Percentiles rank a stretch among this genome's conserved stretches.
Evolutionary conservation across 2,113 vertebrate genomes (phyloP).

Genomic region (Pionites leucogaster): DNA sequence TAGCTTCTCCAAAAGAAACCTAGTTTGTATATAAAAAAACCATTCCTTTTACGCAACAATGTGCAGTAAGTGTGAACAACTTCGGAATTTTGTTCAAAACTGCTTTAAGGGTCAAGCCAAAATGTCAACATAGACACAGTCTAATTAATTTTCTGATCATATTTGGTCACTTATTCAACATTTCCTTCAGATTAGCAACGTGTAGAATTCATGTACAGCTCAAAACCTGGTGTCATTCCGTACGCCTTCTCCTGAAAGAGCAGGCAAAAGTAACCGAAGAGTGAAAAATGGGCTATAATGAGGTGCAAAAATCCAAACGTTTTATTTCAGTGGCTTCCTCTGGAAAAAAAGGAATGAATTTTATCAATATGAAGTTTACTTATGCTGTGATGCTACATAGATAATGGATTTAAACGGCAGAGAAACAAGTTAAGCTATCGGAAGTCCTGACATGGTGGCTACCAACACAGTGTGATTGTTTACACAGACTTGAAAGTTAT

Average conservation of each 20-base stretch:
- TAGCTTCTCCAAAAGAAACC: neutral
- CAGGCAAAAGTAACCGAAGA: neutral
- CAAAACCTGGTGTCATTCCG: neutral
- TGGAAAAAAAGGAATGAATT: neutral
- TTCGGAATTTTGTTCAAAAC: neutral
- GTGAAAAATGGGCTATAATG: neutral
- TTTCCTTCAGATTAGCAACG: neutral
- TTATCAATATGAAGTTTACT: neutral
- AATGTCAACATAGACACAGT: neutral
- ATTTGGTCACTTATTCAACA: neutral
- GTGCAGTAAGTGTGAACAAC: neutral
- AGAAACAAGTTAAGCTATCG: neutral
- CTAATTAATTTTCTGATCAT: neutral
- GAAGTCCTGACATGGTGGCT: neutral
- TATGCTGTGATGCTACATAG: neutral
- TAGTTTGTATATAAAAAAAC: neutral
- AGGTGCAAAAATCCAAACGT: neutral
- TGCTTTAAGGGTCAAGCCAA: neutral
- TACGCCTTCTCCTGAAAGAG: neutral
- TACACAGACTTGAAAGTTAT: neutral
- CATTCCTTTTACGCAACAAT: neutral
- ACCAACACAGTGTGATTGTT: neutral
- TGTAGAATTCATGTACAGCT: neutral
- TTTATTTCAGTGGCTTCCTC: neutral
- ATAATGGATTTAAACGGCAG: neutral